Conservation (phyloP, 1,140 invertebrate genomes). For the Bactericera cockerelli region DNA sequence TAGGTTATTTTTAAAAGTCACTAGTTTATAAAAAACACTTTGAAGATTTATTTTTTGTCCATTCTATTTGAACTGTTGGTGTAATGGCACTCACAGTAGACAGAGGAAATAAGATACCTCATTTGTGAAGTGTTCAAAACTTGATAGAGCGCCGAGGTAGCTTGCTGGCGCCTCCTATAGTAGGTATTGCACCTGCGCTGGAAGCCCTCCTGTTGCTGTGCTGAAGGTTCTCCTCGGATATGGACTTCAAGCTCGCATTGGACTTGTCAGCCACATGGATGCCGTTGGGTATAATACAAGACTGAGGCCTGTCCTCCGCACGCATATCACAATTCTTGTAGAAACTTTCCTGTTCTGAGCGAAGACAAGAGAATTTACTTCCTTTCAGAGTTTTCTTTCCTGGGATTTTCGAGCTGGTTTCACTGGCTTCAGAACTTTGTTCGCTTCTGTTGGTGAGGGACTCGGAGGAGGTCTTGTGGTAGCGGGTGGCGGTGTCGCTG, state of each 20-base stretch:
- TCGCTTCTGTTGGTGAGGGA: background rate
- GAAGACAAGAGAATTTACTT: conserved; percentile 1
- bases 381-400: background rate
- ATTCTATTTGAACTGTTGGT: too few relatives aligned
- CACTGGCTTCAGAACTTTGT: background rate
- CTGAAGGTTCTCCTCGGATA: conserved; percentile 1
- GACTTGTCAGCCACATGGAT: background rate
- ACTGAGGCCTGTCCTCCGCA: background rate
- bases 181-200: background rate
- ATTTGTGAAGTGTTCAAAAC: too few relatives aligned
- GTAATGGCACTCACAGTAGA: too few relatives aligned
- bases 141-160: background rate
- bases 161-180: background rate
- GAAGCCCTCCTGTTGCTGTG: background rate
- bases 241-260: background rate
- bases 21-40: too few relatives aligned
- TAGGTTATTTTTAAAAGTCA: too few relatives aligned
- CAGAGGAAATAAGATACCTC: too few relatives aligned
- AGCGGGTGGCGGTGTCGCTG: background rate
- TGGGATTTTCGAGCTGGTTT: background rate
- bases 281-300: background rate
- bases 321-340: background rate
- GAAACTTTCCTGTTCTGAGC: background rate
- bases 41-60: too few relatives aligned
- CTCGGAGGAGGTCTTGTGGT: background rate